phyloP scores from a whole-genome alignment of 1,140 invertebrate species.

The Drosophila setifemur region DNA sequence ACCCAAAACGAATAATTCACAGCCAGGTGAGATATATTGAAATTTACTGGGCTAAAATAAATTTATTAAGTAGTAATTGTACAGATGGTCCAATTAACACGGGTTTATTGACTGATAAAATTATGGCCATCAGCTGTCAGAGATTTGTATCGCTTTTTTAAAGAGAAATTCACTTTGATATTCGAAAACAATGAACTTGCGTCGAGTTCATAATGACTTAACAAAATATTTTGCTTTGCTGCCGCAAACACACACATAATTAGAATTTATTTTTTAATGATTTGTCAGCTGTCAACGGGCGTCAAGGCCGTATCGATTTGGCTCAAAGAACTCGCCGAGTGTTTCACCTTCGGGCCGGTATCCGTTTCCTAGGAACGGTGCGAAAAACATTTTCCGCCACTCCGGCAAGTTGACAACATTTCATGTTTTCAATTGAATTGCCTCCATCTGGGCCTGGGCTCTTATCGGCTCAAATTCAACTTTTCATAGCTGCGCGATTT shows the following conservation, averaged over 20 bases:
- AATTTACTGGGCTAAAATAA: slow-evolving; percentile 9
- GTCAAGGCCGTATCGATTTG: slow-evolving; percentile 39
- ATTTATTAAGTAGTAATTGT: neutral
- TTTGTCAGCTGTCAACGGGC: slow-evolving; percentile 35
- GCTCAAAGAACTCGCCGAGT: slow-evolving; percentile 1
- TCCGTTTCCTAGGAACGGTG: slow-evolving; percentile 44
- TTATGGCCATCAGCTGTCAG: slow-evolving; percentile 36
- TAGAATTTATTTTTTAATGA: slow-evolving; percentile 44
- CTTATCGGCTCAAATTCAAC: slow-evolving; percentile 42
- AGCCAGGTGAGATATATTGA: slow-evolving; percentile 2
- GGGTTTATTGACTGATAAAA: slow-evolving; percentile 31
- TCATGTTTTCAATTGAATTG: slow-evolving; percentile 52
- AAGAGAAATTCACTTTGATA: slow-evolving; percentile 30
- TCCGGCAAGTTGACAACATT: slow-evolving; percentile 46
- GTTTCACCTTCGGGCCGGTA: slow-evolving; percentile 31
- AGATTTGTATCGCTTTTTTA: neutral
- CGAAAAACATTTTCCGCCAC: slow-evolving; percentile 38
- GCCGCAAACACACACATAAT: slow-evolving; percentile 17
- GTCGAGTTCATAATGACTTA: slow-evolving; percentile 18
- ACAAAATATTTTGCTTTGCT: slow-evolving; percentile 7
- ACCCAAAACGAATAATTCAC: neutral
- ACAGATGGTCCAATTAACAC: neutral
- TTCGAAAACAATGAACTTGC: slow-evolving; percentile 34
- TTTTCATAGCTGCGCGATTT: slow-evolving; percentile 12
- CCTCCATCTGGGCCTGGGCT: slow-evolving; percentile 22